phyloP scores from a whole-genome alignment of 2,888 invertebrate genomes.

The Dermolepida albohirtum region DNA sequence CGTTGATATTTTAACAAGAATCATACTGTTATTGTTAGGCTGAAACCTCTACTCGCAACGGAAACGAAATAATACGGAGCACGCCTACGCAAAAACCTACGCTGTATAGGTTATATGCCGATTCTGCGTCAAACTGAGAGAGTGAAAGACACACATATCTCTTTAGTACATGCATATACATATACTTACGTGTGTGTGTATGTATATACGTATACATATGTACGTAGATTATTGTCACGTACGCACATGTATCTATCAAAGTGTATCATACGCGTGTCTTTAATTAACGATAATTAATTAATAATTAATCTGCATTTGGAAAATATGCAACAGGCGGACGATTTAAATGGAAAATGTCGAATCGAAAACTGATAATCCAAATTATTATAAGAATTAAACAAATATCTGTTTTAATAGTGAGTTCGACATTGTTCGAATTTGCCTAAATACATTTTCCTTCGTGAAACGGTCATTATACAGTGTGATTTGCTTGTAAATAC shows the following conservation, averaged over 20 bases:
- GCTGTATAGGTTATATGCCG: slow-evolving; percentile 44
- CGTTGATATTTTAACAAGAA: slow-evolving; percentile 52
- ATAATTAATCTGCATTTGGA: neutral
- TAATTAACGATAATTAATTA: slow-evolving; percentile 1
- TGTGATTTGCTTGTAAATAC: too few relatives aligned
- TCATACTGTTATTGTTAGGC: slow-evolving; percentile 53
- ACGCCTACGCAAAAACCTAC: slow-evolving; percentile 56
- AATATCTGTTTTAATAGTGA: too few relatives aligned
- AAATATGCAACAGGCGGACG: neutral
- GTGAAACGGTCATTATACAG: too few relatives aligned
- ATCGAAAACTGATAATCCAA: too few relatives aligned
- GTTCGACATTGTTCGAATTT: too few relatives aligned
- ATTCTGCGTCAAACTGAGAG: slow-evolving; percentile 49
- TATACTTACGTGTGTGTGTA: slow-evolving; percentile 3
- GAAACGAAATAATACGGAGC: slow-evolving; percentile 58
- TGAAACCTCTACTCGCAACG: slow-evolving; percentile 55
- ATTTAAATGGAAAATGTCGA: neutral
- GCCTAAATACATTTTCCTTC: too few relatives aligned
- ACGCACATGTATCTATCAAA: neutral
- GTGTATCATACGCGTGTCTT: neutral
- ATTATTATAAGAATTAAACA: too few relatives aligned
- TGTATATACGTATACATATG: neutral
- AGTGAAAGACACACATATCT: slow-evolving; percentile 51
- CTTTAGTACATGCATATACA: slow-evolving; percentile 8
- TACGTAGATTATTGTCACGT: neutral